Base-by-base conservation (phyloP, 2,888 invertebrate genomes). In the Electrophaes corylata region DNA sequence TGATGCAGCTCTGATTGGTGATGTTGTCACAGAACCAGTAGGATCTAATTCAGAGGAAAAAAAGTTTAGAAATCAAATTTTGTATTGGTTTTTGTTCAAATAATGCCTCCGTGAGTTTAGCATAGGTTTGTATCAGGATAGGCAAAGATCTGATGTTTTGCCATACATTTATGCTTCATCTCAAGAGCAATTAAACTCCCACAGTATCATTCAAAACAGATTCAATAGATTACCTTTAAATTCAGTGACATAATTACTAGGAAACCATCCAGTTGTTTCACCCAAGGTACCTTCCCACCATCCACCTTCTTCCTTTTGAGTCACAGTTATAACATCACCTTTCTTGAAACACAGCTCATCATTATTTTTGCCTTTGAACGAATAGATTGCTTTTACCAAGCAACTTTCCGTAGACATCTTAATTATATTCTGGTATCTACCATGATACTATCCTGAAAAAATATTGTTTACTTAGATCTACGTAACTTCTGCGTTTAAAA, bases 221-320 rank as follows among this genome's bases (percentile, higher is more conserved):
- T 18, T n/a, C 19, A n/a, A 19, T 12, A 10, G 12, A 20, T 63
- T 83, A 92, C 94, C 93, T 93, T 96, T 96, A 81, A 94, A 95
- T 88, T 98, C 98, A 79, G 96, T 96, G 61, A 98, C 98, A 93
- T 98, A 99, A 91, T 99, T 99, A 79, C 97, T 97, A 62, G 99
- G 99, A 92, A 99, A 99, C 99, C 99, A 99, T 75, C 98, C 99
- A 64, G 99, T 99, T 82, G 96, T 97, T 70, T 97, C 98, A 61
- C 96, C 95, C 46, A 99, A 92, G 6, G 99, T 99, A 11, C 99
- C 99, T 92, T 99, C 99, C 99, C 99, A 99, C 99, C 99, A 99
- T 40, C 99, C 99, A 52, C 98, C 99, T 77, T 99, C 98, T 77
- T 97, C 96, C 58, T 94, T 95, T 86, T 99, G 99, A 29, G 99